Base-by-base conservation (phyloP, 2,888 invertebrate species). In the Diplazon laetatorius region DNA sequence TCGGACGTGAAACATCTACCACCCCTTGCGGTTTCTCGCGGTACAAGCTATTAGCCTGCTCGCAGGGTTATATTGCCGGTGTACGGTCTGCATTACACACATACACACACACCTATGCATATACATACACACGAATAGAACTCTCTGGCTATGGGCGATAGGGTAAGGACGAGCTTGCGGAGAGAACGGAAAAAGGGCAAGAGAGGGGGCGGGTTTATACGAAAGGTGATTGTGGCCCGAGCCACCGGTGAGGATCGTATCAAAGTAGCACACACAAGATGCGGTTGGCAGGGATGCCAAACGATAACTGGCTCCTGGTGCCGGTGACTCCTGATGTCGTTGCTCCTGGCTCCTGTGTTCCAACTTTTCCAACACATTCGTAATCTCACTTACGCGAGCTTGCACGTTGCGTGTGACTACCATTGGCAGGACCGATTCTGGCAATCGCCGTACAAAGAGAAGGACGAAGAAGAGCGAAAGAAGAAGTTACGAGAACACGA, bases 231-330 rank as follows among this genome's bases (percentile, higher is more conserved):
- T 70, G 69, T 60, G 65, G 48, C 69, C 60, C 42, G 22, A 48
- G 10, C 10, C 30, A 57, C 55, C 62, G 42, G 62, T 59, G 65
- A 66, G 78, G 70, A 77, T 81, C 81, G 79, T 81, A 82, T 81
- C 82, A 80, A 82, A 82, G 81, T 82, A 81, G 81, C 77, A 80
- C 82, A 81, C 79, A 81, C 79, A 80, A 81, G 81, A 82, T 82
- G 84, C 80, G 85, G 85, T 87, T 88, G 87, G 87, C 87, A 83
- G 78, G 78, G 80, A 80, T 85, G 89, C 89, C 89, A 89, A 89
- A 89, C 87, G 89, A 87, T 89, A 88, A 89, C 87, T 84, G 86
- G 78, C 75, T 71, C 44, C 44, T 44, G 48, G 55, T 73, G 52
- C 42, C 50, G 25, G 18, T 42, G 22, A 30, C 63, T 66, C 46